Evolutionary conservation across 2,113 vertebrate genomes (phyloP).

Genomic region (Sapajus apella): DNA sequence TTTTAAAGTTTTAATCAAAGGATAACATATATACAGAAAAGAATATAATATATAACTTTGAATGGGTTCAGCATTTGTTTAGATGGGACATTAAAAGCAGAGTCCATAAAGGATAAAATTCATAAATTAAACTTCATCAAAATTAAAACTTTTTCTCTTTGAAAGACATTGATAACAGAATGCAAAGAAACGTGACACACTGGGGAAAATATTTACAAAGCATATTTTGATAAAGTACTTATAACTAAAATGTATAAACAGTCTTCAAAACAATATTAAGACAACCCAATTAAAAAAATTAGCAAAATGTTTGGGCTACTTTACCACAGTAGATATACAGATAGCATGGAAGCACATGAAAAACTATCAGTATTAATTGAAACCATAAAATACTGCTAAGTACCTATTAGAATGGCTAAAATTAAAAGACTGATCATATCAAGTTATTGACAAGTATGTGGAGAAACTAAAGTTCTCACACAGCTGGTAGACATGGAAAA

Average conservation of each 20-base stretch:
- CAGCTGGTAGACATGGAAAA: neutral
- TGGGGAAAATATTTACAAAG: neutral
- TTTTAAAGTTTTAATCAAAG: neutral
- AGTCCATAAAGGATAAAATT: constrained; percentile 30
- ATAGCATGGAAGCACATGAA: neutral
- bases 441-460: neutral
- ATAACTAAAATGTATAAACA: neutral
- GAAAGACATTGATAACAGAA: neutral
- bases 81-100: neutral
- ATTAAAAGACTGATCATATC: neutral
- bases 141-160: neutral
- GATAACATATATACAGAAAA: neutral
- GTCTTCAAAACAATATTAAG: neutral
- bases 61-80: neutral
- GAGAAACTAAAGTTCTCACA: neutral
- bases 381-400: neutral
- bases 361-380: neutral
- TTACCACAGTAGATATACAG: neutral
- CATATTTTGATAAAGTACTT: neutral
- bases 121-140: neutral
- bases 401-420: neutral
- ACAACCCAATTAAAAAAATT: neutral
- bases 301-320: neutral
- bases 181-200: neutral
- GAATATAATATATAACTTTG: neutral